Percentiles rank a stretch among this genome's conserved stretches.
Evolutionary conservation across 2,888 invertebrate genomes (phyloP).

Genomic region (Drosophila ustulata): DNA sequence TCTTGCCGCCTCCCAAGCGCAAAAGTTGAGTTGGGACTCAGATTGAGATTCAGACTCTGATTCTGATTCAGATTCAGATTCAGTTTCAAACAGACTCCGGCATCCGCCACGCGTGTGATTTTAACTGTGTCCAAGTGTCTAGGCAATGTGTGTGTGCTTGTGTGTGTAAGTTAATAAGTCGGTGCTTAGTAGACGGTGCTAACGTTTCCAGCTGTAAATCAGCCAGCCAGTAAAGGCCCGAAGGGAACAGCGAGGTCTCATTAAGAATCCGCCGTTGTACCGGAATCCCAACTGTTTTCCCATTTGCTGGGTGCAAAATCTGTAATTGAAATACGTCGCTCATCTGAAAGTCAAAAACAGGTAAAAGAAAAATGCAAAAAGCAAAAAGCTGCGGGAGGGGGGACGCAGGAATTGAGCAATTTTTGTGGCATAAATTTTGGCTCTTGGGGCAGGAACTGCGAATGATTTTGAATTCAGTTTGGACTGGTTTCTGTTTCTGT

Average conservation of each 20-base stretch:
- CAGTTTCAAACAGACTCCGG: constrained; percentile 41
- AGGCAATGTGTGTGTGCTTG: constrained; percentile 18
- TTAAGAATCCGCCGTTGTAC: constrained; percentile 4
- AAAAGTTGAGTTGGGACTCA: constrained; percentile 14
- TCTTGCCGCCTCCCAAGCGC: background rate
- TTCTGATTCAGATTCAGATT: constrained; percentile 17
- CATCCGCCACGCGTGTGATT: constrained; percentile 16
- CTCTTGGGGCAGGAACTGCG: constrained; percentile 17
- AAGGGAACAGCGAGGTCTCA: background rate
- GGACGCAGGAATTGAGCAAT: constrained; percentile 18
- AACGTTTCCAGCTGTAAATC: constrained; percentile 42
- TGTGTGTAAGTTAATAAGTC: constrained; percentile 56
- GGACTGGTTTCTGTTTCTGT: constrained; percentile 25
- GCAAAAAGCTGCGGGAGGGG: constrained; percentile 1
- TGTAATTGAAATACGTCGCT: constrained; percentile 70
- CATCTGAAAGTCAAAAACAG: constrained; percentile 72
- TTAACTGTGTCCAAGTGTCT: constrained; percentile 15
- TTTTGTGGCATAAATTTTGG: constrained; percentile 34
- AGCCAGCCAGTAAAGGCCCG: constrained; percentile 23
- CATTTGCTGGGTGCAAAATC: constrained; percentile 64
- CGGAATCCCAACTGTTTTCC: constrained; percentile 5
- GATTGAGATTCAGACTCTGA: background rate
- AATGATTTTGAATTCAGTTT: constrained; percentile 46
- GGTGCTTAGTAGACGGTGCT: constrained; percentile 28
- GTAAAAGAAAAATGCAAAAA: constrained; percentile 43